phyloP scores from a whole-genome alignment of 1,140 invertebrate species.

The Lepidurus couesii region DNA sequence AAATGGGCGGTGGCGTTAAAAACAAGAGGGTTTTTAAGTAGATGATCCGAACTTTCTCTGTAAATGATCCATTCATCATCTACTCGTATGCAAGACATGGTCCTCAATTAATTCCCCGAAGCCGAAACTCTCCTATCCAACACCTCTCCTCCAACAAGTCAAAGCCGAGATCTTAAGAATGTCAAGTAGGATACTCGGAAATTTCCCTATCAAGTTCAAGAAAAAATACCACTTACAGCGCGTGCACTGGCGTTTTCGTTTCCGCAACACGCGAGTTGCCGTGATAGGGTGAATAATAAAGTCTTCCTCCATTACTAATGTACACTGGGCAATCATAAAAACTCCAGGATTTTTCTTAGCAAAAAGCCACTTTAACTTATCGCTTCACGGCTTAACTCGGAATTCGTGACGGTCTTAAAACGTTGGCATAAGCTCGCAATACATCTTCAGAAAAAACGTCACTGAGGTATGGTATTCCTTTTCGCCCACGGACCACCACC shows the following conservation, averaged over 20 bases:
- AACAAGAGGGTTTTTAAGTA: not conserved
- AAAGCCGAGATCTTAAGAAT: no score
- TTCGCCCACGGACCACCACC: no score
- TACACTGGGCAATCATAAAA: not conserved
- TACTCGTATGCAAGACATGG: not conserved
- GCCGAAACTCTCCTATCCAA: no score
- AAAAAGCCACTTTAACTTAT: no score
- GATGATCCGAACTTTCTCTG: slow-evolving; percentile 1
- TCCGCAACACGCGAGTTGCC: slow-evolving; percentile 29
- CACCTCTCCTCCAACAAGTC: no score
- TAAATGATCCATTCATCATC: slow-evolving; percentile 1
- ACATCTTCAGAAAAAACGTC: no score
- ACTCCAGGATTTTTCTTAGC: not conserved
- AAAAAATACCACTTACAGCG: slow-evolving; percentile 27
- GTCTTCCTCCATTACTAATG: slow-evolving; percentile 22
- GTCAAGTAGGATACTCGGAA: no score
- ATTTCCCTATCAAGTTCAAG: no score
- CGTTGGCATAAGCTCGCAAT: no score
- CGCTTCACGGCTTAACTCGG: no score
- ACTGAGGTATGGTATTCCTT: no score
- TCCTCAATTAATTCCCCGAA: not conserved
- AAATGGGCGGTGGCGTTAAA: not conserved
- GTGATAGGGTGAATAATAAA: slow-evolving; percentile 34
- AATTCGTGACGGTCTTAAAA: no score
- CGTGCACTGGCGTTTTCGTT: slow-evolving; percentile 33